Evolutionary conservation across 2,113 vertebrate genomes (phyloP).

Genomic region (Tenrec ecaudatus): DNA sequence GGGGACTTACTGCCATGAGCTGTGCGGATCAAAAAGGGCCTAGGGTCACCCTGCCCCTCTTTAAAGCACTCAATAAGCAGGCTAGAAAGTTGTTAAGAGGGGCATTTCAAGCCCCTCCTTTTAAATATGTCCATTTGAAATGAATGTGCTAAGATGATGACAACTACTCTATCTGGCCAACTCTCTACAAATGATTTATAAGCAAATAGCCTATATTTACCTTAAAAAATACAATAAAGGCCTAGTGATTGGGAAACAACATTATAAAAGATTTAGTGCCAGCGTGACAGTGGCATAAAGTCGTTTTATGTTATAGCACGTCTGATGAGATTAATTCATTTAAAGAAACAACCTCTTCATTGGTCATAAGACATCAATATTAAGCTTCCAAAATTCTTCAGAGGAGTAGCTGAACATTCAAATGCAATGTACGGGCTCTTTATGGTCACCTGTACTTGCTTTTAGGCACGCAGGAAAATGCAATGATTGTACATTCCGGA

Average conservation of each 20-base stretch:
- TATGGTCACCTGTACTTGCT: too few species aligned
- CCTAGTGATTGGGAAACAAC: constrained; percentile 17
- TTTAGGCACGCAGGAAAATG: too few species aligned
- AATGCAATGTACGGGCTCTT: neutral
- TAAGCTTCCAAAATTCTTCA: neutral
- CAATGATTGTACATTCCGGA: too few species aligned
- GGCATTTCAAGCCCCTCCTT: neutral
- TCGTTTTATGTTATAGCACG: neutral
- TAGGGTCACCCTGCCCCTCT: neutral
- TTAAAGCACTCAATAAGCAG: neutral
- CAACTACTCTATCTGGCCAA: neutral
- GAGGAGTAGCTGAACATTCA: neutral
- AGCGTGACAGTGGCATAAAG: constrained; percentile 17
- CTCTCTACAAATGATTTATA: neutral
- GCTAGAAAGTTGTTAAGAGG: neutral
- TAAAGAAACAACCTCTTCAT: constrained; percentile 1
- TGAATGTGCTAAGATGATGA: neutral
- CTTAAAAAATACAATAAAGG: neutral
- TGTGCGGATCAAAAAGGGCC: neutral
- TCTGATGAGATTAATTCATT: constrained; percentile 44
- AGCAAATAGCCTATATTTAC: neutral
- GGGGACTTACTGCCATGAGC: neutral
- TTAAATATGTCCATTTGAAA: neutral
- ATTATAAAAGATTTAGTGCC: constrained; percentile 19
- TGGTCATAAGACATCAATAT: constrained; percentile 28